phyloP scores from a whole-genome alignment of 2,888 invertebrate species.

The Drosophila mercatorum region DNA sequence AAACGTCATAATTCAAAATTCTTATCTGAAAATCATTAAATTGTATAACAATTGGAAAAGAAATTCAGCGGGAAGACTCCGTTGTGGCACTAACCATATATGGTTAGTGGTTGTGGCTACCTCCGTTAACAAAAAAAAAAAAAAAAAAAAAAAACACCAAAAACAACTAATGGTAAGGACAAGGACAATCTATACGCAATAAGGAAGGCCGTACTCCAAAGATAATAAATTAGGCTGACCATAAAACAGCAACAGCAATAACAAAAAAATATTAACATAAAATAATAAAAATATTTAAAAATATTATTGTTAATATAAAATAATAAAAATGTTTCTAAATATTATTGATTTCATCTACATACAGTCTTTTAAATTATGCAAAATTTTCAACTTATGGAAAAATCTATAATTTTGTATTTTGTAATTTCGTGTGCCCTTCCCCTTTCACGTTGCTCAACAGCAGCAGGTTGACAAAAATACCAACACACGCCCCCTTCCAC shows the following conservation, averaged over 20 bases:
- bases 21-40: conserved; percentile 33
- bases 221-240: not conserved
- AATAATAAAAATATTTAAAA: not conserved
- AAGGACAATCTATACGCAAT: conserved; percentile 22
- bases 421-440: conserved; percentile 8
- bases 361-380: not conserved
- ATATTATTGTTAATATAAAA: no score
- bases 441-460: conserved; percentile 20
- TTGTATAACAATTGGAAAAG: conserved; percentile 44
- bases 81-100: no score
- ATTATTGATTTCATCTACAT: no score
- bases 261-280: not conserved
- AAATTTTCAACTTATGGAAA: conserved; percentile 34
- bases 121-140: not conserved
- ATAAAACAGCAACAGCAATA: not conserved
- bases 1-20: conserved; percentile 35
- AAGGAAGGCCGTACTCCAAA: not conserved
- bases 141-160: not conserved
- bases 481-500: not conserved
- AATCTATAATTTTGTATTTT: conserved; percentile 56
- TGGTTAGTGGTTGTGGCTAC: not conserved
- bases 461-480: conserved; percentile 32
- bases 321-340: not conserved
- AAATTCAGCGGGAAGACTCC: conserved; percentile 4
- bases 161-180: conserved; percentile 32